Evolutionary conservation across 2,113 vertebrate genomes (phyloP).

Genomic region (Solea senegalensis): DNA sequence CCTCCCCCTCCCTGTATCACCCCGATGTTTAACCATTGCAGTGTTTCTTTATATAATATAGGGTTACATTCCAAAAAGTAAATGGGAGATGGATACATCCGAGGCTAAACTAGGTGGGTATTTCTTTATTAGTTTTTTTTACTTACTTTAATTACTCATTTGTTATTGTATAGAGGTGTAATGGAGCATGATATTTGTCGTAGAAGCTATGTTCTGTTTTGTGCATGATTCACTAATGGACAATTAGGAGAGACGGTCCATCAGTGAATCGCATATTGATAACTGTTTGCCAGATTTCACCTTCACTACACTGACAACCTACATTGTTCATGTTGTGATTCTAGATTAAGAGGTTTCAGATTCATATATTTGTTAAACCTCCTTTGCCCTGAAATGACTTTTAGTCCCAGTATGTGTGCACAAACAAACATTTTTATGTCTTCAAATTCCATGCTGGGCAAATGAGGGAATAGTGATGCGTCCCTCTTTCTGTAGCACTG

Average conservation of each 20-base stretch:
- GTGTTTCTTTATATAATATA: slow-evolving; percentile 98
- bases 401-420: not conserved
- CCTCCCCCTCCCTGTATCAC: slow-evolving; percentile 38
- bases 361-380: not conserved
- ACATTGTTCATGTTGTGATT: not conserved
- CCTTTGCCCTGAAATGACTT: not conserved
- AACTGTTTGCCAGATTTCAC: not conserved
- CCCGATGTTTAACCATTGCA: slow-evolving; percentile 88
- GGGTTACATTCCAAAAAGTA: slow-evolving; percentile 99
- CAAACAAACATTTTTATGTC: not conserved
- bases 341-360: not conserved
- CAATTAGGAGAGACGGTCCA: not conserved
- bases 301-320: not conserved
- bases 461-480: no score
- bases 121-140: slow-evolving; percentile 47
- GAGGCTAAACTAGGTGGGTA: slow-evolving; percentile 98
- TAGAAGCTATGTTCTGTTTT: not conserved
- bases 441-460: no score
- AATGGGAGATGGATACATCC: slow-evolving; percentile 99
- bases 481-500: no score
- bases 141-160: slow-evolving; percentile 5
- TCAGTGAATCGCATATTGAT: not conserved
- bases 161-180: not conserved
- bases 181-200: not conserved
- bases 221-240: not conserved